Conservation (phyloP, 1,140 invertebrate genomes). For the Neodiprion pinetum region DNA sequence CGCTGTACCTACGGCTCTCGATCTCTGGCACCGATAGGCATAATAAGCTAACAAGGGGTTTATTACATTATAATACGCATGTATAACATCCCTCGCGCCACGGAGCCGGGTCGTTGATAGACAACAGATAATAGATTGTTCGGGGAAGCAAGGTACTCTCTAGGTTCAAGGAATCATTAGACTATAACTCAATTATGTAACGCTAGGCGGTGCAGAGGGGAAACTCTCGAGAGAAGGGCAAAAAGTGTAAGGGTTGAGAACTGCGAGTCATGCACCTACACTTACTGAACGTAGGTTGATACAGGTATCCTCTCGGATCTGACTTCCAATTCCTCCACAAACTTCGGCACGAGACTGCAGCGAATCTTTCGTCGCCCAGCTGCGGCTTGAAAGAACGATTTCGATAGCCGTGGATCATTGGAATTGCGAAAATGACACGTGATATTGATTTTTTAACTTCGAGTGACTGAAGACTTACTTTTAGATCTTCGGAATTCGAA, state of each 20-base stretch:
- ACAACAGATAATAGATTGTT: conserved; percentile 15
- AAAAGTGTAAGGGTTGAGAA: conserved; percentile 10
- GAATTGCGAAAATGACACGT: too few species aligned
- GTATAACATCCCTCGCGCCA: not conserved
- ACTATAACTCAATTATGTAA: conserved; percentile 18
- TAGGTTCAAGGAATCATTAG: conserved; percentile 16
- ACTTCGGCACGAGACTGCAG: too few species aligned
- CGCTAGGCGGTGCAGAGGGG: not conserved
- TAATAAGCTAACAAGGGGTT: conserved; percentile 9
- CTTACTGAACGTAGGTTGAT: too few species aligned
- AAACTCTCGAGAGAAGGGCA: not conserved
- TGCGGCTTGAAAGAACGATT: too few species aligned
- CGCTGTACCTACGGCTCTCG: not conserved
- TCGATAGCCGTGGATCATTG: too few species aligned
- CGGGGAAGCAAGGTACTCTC: conserved; percentile 7
- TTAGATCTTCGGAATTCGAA: too few species aligned
- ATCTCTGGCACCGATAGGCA: not conserved
- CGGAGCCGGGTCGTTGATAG: not conserved
- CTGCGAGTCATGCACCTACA: conserved; percentile 7
- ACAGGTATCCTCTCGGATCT: too few species aligned
- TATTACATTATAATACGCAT: conserved; percentile 18
- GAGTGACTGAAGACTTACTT: too few species aligned
- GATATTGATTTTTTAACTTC: too few species aligned
- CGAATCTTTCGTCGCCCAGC: too few species aligned
- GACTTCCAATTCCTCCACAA: too few species aligned